Conservation (phyloP, 2,888 invertebrate genomes). For the Luffia ferchaultella region DNA sequence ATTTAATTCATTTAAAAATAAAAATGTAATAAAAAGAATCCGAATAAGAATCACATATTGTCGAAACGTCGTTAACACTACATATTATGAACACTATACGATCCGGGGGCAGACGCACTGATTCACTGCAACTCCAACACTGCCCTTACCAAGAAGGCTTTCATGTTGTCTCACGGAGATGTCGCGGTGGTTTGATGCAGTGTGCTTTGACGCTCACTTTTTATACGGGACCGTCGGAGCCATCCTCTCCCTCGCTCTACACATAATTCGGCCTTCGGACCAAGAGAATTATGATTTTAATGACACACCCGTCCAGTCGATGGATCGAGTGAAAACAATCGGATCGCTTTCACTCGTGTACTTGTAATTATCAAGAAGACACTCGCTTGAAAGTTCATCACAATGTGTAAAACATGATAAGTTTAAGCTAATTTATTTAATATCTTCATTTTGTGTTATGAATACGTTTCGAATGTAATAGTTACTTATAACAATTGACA, state of each 20-base stretch:
- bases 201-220: constrained; percentile 24
- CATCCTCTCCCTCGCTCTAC: constrained; percentile 52
- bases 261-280: constrained; percentile 62
- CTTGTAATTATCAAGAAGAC: too few relatives aligned
- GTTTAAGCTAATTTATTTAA: not conserved
- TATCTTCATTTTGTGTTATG: not conserved
- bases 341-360: constrained; percentile 1
- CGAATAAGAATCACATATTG: not conserved
- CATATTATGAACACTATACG: constrained; percentile 45
- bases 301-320: constrained; percentile 52
- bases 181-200: constrained; percentile 57
- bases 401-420: not conserved
- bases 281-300: constrained; percentile 64
- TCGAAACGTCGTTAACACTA: constrained; percentile 52
- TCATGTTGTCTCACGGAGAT: constrained; percentile 64
- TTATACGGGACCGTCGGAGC: constrained; percentile 42
- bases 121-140: not conserved
- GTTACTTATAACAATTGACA: too few relatives aligned
- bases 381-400: not conserved
- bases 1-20: too few relatives aligned
- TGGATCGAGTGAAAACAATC: constrained; percentile 58
- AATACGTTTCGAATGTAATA: not conserved
- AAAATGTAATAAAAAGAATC: constrained; percentile 7
- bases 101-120: constrained; percentile 26
- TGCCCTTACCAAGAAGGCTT: constrained; percentile 64